Conservation (phyloP, 2,888 invertebrate genomes). For the Dilophus febrilis region DNA sequence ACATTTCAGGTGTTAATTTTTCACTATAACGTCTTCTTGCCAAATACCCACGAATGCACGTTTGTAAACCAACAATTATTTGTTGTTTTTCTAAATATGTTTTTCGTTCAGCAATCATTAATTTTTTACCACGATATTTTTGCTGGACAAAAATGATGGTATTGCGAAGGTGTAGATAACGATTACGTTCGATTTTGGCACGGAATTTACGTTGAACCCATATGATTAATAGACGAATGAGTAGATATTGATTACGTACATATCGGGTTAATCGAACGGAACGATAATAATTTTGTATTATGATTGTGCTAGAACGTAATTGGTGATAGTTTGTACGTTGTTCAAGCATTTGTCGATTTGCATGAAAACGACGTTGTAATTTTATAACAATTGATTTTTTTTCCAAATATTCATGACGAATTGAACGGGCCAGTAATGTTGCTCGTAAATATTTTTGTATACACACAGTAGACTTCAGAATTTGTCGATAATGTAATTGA, state of each 20-base stretch:
- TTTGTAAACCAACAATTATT: slow-evolving; percentile 22
- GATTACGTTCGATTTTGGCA: slow-evolving; percentile 23
- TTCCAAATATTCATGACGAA: slow-evolving; percentile 18
- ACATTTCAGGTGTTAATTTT: slow-evolving; percentile 32
- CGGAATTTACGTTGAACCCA: slow-evolving; percentile 30
- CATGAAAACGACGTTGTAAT: slow-evolving; percentile 29
- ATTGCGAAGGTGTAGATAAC: slow-evolving; percentile 18
- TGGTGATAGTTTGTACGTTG: slow-evolving; percentile 6
- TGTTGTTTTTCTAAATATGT: background rate
- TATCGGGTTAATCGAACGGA: background rate
- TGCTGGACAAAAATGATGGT: slow-evolving; percentile 27
- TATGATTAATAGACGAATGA: slow-evolving; percentile 12
- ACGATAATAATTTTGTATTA: slow-evolving; percentile 25
- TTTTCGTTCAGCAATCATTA: background rate
- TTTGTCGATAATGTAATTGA: slow-evolving; percentile 17
- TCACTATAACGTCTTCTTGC: slow-evolving; percentile 31
- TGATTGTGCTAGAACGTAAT: slow-evolving; percentile 12
- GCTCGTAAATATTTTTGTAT: slow-evolving; percentile 32
- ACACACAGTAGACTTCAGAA: slow-evolving; percentile 20
- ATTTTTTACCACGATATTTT: slow-evolving; percentile 23
- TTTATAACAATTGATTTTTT: slow-evolving; percentile 15
- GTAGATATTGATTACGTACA: slow-evolving; percentile 9
- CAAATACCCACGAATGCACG: slow-evolving; percentile 33
- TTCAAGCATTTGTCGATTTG: slow-evolving; percentile 10
- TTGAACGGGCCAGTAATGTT: slow-evolving; percentile 16